Evolutionary conservation across 2,113 vertebrate genomes (phyloP), one percentile per base, ranked within the genome.

Genomic region (Clarias gariepinus): DNA sequence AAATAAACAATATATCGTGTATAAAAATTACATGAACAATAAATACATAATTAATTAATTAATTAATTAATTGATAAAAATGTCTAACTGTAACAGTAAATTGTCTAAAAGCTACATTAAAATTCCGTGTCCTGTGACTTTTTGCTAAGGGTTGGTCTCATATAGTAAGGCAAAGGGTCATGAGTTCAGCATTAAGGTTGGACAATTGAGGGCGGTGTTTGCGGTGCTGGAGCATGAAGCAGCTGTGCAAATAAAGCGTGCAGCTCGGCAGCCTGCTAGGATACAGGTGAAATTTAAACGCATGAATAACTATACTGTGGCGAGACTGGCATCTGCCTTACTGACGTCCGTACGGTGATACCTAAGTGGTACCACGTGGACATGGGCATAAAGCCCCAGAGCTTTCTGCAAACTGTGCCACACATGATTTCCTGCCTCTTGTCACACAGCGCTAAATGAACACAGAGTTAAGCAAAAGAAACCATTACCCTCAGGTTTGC

Each of bases 271-370:
- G 76, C 83, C 85, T 21, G 25, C 85, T 87, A 68, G 77, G 86
- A 88, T 86, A 81, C 90, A 91, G 89, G 90, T 91, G 88, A 81
- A 85, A 91, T 91, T 87, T 83, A 89, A 84, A 89, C 85, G 85
- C 87, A 94, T 94, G 93, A 93, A 94, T 92, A 90, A 93, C 77
- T 84, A 88, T 89, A 93, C 90, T 93, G 92, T 94, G 90, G 92
- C 61, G 86, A 55, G 68, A 82, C 83, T 87, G 87, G 86, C 88
- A 80, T 84, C 79, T 84, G 77, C 69, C 77, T 84, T 73, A 30
- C 80, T 86, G 82, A 88, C 85, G 81, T 83, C 86, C 41, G 58
- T 79, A 28, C 55, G 19, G 4, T 55, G 19, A 9, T 55, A 82
- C 69, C 81, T 61, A 85, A 89, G 74, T 63, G 30, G 78, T 64